Base-by-base conservation (phyloP, 1,140 invertebrate genomes). In the Amphibalanus amphitrite region DNA sequence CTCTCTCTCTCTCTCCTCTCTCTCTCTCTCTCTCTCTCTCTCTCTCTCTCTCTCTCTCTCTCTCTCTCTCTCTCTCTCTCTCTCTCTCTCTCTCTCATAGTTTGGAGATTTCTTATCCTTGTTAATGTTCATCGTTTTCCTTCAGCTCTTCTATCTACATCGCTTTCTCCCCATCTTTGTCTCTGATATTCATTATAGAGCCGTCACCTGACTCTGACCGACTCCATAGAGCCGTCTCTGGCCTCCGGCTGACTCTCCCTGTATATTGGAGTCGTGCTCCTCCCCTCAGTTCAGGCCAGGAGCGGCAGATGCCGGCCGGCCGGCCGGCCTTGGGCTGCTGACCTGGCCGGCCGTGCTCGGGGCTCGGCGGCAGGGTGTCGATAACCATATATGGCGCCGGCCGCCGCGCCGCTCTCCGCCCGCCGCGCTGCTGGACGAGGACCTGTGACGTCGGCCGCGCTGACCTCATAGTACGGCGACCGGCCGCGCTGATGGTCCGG, bases 41-140 rank as follows among this genome's bases (percentile, higher is more conserved):
- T 69, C 67, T 69, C 67, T 69, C 67, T 69, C 6, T 69, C 67
- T 69, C 67, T 69, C 67, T 69, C 6, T 69, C 67, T 69, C 67
- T 69, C 67, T 15, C 67, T 69, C 67, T 15, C 6, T 69, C 67
- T 69, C 67, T 69, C 67, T 69, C 67, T 69, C 67, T 69, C 67
- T 69, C 67, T 69, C 67, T 69, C 67, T 69, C 67, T 69, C 67
- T 69, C 67, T 69, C 67, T 69, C 67, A 8, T 15, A 8, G 6
- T 69, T 15, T 69, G 6, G 4, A 4, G 4, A 4, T 69, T 15
- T 69, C 67, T 69, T n/a, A 25, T n/a, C 8, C 69, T 67, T 33
- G 30, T 3, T 20, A 17, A 3, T 33, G 3, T 15, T 29, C 15
- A 20, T 29, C 29, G 29, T 33, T 38, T n/a, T 67, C 70, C 70